These are phyloP conservation scores for Aelia acuminata DNA, from an alignment of 2,888 invertebrate genomes.

Conservation along the genomic window DNA sequence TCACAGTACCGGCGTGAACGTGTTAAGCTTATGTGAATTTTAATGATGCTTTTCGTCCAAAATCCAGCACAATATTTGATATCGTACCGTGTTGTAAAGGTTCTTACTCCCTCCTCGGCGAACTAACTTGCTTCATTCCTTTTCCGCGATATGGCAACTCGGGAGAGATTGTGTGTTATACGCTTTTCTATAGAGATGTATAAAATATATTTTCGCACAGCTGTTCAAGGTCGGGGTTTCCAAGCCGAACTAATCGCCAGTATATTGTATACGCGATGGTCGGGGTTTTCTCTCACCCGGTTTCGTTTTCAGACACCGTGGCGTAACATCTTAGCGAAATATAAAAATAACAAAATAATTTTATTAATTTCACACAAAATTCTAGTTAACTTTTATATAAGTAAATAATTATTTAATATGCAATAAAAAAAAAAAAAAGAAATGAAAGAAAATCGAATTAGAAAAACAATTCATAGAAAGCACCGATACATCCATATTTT, in stretches of 20 bases:
- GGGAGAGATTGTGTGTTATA: neutral
- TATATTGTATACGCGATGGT: neutral
- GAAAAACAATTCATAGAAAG: too few relatives aligned
- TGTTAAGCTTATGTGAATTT: too few relatives aligned
- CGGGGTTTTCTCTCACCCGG: neutral
- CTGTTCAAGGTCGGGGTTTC: neutral
- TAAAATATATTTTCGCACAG: constrained; percentile 5
- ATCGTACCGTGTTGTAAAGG: neutral
- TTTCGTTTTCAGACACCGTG: neutral
- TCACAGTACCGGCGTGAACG: too few relatives aligned
- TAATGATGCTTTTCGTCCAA: too few relatives aligned
- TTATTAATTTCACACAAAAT: too few relatives aligned
- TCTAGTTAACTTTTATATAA: too few relatives aligned
- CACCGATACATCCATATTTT: too few relatives aligned
- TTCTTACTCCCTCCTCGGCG: neutral
- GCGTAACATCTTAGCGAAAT: neutral
- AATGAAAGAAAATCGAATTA: too few relatives aligned
- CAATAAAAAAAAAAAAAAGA: too few relatives aligned
- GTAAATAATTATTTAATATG: too few relatives aligned
- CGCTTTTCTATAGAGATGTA: constrained; percentile 19
- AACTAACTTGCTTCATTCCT: neutral
- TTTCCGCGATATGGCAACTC: neutral
- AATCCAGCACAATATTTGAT: too few relatives aligned
- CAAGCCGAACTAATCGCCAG: neutral
- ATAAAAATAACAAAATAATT: too few relatives aligned